These are phyloP conservation scores for Tadarida brasiliensis DNA, from an alignment of 2,797 vertebrate genomes.

Conservation along the genomic window DNA sequence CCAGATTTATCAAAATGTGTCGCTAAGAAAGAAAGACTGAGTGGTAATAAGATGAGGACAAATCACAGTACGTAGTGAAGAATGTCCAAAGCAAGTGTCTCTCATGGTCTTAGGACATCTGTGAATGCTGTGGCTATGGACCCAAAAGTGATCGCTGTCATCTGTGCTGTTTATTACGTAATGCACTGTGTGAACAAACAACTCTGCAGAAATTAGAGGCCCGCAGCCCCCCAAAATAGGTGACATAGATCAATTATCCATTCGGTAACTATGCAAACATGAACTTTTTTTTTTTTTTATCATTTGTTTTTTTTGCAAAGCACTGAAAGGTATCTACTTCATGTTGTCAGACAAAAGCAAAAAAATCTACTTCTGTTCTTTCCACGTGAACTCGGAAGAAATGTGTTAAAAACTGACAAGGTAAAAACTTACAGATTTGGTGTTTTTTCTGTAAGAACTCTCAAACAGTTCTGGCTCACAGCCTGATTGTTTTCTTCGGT, in stretches of 20 bases:
- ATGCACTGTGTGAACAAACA: not conserved
- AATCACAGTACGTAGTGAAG: fast-evolving
- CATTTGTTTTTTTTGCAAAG: not conserved
- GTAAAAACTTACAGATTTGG: not conserved
- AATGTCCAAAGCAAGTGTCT: not conserved
- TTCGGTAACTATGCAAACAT: not conserved
- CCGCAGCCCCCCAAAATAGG: not conserved
- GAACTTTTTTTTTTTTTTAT: not conserved
- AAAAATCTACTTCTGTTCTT: not conserved
- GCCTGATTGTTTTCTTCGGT: not conserved
- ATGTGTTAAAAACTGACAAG: not conserved
- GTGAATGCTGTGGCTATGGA: not conserved
- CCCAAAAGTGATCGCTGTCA: not conserved
- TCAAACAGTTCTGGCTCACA: not conserved
- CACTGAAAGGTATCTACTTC: not conserved
- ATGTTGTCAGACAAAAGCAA: not conserved
- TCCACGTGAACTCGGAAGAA: not conserved
- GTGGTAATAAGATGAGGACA: not conserved
- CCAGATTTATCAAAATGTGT: not conserved
- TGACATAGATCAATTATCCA: not conserved
- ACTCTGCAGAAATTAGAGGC: not conserved
- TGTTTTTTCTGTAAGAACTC: not conserved
- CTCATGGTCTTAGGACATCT: not conserved
- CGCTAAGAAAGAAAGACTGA: not conserved
- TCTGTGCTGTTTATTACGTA: not conserved